Percentiles rank a stretch among this genome's conserved stretches.
phyloP scores from a whole-genome alignment of 2,113 vertebrate species.

The Aviceda subcristata region DNA sequence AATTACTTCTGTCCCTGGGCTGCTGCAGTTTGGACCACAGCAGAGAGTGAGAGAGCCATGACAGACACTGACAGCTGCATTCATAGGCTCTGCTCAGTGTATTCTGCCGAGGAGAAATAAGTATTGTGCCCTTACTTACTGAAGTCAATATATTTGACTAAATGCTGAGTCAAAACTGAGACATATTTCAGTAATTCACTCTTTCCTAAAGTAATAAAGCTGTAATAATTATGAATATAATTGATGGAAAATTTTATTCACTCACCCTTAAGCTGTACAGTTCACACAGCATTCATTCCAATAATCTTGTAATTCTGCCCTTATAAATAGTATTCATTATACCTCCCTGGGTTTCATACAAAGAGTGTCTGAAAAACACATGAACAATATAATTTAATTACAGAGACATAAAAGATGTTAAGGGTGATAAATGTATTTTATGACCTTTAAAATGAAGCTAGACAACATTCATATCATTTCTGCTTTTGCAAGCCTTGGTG shows the following conservation, averaged over 20 bases:
- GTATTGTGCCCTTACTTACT: background rate
- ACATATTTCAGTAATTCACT: background rate
- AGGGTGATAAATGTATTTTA: background rate
- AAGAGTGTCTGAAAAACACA: background rate
- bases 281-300: background rate
- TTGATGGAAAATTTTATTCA: background rate
- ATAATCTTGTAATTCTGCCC: background rate
- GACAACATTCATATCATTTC: background rate
- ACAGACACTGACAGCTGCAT: background rate
- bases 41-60: background rate
- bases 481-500: background rate
- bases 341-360: background rate
- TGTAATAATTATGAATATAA: background rate
- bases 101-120: background rate
- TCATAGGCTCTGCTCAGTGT: background rate
- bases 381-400: background rate
- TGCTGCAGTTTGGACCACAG: background rate
- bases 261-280: background rate
- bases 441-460: slow-evolving; percentile 10
- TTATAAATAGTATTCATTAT: background rate
- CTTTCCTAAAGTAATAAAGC: background rate
- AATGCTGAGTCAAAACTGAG: background rate
- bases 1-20: background rate
- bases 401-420: background rate
- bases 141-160: background rate